A percentile compares a stretch with the other conserved stretches of the same genome.
Conservation (phyloP, 2,113 vertebrate species). For the Macrotus californicus region DNA sequence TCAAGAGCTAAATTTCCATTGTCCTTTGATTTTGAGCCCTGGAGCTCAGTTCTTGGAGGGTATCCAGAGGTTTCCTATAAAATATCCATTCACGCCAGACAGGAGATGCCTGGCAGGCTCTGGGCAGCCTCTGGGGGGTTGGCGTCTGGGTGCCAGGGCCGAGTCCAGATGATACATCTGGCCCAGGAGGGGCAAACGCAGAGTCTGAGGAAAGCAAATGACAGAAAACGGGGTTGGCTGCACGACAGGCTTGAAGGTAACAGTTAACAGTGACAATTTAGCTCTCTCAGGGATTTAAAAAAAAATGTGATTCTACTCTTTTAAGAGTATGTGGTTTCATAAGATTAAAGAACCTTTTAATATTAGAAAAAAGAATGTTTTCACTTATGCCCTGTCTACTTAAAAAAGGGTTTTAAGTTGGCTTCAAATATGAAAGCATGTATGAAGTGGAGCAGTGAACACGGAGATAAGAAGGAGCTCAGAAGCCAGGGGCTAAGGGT, state of each 20-base stretch:
- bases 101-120: neutral
- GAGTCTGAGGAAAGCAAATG: neutral
- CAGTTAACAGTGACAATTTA: neutral
- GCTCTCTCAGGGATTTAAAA: neutral
- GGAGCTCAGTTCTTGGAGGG: neutral
- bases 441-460: neutral
- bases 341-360: constrained; percentile 45
- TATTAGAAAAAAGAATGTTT: neutral
- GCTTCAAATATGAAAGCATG: constrained; percentile 22
- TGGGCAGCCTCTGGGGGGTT: neutral
- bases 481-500: neutral
- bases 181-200: neutral
- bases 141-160: neutral
- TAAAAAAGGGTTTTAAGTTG: neutral
- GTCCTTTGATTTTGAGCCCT: neutral
- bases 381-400: neutral
- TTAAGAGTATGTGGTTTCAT: constrained; percentile 32
- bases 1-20: neutral
- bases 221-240: neutral
- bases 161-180: neutral
- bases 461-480: neutral
- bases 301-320: neutral
- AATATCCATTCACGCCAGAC: constrained; percentile 20
- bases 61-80: neutral
- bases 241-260: neutral